Evolutionary conservation across 2,797 vertebrate genomes (phyloP).

Genomic region (Apogon talboti): DNA sequence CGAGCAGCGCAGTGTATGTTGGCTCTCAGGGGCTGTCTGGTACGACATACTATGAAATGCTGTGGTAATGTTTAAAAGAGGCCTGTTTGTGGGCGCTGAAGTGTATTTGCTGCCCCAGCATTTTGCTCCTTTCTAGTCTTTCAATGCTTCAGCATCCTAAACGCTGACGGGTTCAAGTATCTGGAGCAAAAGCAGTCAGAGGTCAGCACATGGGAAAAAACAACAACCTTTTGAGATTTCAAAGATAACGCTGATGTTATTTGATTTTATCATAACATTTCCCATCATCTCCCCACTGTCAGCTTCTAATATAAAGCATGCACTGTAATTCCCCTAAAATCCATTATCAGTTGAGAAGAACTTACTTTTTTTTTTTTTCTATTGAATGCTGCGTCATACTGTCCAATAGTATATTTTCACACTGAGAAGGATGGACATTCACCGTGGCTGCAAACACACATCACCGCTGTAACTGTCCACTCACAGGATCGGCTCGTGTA

Average conservation of each 20-base stretch:
- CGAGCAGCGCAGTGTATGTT: conserved; percentile 9
- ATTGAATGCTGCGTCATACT: not conserved
- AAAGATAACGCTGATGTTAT: conserved; percentile 13
- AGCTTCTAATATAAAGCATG: no score
- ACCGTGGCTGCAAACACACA: conserved; percentile 2
- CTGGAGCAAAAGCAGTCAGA: conserved; percentile 29
- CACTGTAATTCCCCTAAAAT: no score
- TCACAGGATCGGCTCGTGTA: conserved; percentile 31
- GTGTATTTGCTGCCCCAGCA: conserved; percentile 61
- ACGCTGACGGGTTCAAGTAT: conserved; percentile 66
- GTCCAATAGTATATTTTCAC: conserved; percentile 3
- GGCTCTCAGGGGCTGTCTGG: conserved; percentile 34
- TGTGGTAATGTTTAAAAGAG: conserved; percentile 34
- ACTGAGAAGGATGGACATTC: not conserved
- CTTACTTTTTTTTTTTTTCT: no score
- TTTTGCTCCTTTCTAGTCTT: conserved; percentile 70
- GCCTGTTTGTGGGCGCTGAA: conserved; percentile 10
- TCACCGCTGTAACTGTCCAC: conserved; percentile 22
- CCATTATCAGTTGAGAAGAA: no score
- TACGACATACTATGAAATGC: conserved; percentile 36
- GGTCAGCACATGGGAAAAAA: conserved; percentile 51
- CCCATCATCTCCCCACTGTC: no score
- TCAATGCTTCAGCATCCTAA: conserved; percentile 68
- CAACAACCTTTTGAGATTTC: conserved; percentile 19
- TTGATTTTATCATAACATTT: not conserved